Evolutionary conservation across 2,797 vertebrate species (phyloP), one percentile per base, ranked within the genome.

Genomic region (Mormyrus hasselquistii): DNA sequence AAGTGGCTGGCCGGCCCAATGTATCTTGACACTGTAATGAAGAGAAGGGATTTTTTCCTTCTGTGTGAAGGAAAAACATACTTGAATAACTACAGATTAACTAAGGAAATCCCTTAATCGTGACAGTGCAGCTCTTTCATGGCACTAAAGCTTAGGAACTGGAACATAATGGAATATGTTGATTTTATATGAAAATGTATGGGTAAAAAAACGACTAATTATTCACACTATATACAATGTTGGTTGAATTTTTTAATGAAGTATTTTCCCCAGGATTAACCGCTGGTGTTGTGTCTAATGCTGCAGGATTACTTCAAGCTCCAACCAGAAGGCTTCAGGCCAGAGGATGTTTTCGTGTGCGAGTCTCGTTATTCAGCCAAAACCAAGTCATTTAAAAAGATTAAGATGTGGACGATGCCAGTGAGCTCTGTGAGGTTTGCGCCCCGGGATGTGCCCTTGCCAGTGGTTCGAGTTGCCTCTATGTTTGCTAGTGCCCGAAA

Each of bases 311-410:
- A 98, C 94, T 99, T 99, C 94, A 99, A 99, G 93, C 93, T 98
- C 91, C 97, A 97, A 87, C 98, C 99, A 0, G 98, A 99, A 88
- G 98, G 95, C 91, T 98, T 97, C 91, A 94, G 94, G 91, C 93
- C 97, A 52, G 98, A 99, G 91, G 98, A 99, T 49, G 97, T 99
- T 47, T 99, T 97, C 52, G 96, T 99, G 69, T 99, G 99, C 1
- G 99, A 99, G 93, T 99, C 99, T 7, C 97, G 98, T 86, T 99
- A 99, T 53, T 94, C 97, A 52, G 97, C 97, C 0, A 97, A 98
- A 93, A 97, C 95, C 88, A 99, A 99, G 90, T 95, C 96, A 73
- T 99, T 99, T 93, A 99, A 99, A 92, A 99, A 99, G 95, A 99
- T 99, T 90, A 99, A 99, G 89, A 93, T 99, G 25, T 99, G 97